phyloP scores from a whole-genome alignment of 2,888 invertebrate genomes.

The Macrosoma leucophasiata region DNA sequence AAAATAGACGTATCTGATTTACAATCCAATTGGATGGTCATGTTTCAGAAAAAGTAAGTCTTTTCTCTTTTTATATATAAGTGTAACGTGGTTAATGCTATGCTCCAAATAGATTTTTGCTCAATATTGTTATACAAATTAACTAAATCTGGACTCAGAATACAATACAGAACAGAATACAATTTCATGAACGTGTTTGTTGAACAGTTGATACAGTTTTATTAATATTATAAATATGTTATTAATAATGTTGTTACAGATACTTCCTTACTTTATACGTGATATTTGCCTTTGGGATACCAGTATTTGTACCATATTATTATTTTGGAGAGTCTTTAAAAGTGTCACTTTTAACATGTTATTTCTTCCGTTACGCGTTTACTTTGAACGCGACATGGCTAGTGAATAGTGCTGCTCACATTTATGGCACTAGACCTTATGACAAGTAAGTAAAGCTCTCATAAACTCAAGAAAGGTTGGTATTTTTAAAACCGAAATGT shows the following conservation, averaged over 20 bases:
- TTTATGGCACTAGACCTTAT: constrained; percentile 86
- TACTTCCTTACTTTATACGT: constrained; percentile 78
- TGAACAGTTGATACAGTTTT: not conserved
- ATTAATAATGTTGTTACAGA: constrained; percentile 48
- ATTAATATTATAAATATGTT: not conserved
- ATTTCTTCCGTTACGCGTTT: constrained; percentile 77
- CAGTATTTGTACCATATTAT: constrained; percentile 78
- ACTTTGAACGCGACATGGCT: constrained; percentile 86
- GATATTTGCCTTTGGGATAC: constrained; percentile 76
- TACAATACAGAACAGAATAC: too few relatives aligned
- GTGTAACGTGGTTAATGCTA: too few relatives aligned
- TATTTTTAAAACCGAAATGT: too few relatives aligned
- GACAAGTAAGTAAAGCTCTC: constrained; percentile 81
- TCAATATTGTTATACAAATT: too few relatives aligned
- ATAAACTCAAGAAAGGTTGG: too few relatives aligned
- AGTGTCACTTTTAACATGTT: constrained; percentile 77
- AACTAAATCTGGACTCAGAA: too few relatives aligned
- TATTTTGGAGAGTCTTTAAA: constrained; percentile 80
- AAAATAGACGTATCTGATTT: constrained; percentile 86
- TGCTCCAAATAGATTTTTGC: too few relatives aligned
- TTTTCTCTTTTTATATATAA: too few relatives aligned
- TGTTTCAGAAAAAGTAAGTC: constrained; percentile 84
- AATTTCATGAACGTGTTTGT: too few relatives aligned
- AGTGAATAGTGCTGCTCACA: constrained; percentile 88
- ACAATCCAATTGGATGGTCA: constrained; percentile 80